These are phyloP conservation scores for Catostomus latipinnis DNA, from an alignment of 2,797 vertebrate species.

Conservation along the genomic window DNA sequence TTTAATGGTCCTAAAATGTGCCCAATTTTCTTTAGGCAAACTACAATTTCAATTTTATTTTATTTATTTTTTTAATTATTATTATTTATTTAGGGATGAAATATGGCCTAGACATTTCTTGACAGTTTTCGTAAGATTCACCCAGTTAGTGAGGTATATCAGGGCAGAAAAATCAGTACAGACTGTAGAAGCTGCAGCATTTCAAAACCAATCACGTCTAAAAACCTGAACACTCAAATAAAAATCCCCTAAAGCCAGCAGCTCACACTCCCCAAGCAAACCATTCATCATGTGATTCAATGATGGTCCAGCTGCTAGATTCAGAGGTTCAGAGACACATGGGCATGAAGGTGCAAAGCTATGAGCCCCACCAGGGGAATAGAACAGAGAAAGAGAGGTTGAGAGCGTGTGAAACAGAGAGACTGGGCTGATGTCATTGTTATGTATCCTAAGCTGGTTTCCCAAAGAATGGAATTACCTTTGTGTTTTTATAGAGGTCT, in stretches of 20 bases:
- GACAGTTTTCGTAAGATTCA: constrained; percentile 11
- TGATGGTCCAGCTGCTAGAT: background rate
- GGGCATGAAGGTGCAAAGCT: constrained; percentile 12
- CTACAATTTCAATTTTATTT: too few species aligned
- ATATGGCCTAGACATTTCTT: background rate
- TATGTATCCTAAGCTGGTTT: constrained; percentile 36
- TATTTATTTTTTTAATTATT: too few species aligned
- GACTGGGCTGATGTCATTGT: constrained; percentile 51
- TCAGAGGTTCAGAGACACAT: background rate
- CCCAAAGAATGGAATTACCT: constrained; percentile 44
- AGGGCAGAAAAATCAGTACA: constrained; percentile 12
- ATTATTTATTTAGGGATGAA: too few species aligned
- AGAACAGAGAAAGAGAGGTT: constrained; percentile 10
- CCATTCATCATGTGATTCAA: background rate
- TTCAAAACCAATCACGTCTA: background rate
- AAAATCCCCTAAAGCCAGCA: background rate
- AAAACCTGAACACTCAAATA: background rate
- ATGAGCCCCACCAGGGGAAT: background rate
- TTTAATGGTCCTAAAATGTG: too few species aligned
- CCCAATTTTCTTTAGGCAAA: too few species aligned
- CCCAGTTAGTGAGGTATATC: background rate
- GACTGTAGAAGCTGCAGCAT: background rate
- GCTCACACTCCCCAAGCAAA: background rate
- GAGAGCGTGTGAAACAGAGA: background rate
- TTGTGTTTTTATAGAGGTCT: constrained; percentile 15